These are phyloP conservation scores for Phenganax marumi DNA, from an alignment of 92 coral and sea anemone genomes.

Conservation along the genomic window DNA sequence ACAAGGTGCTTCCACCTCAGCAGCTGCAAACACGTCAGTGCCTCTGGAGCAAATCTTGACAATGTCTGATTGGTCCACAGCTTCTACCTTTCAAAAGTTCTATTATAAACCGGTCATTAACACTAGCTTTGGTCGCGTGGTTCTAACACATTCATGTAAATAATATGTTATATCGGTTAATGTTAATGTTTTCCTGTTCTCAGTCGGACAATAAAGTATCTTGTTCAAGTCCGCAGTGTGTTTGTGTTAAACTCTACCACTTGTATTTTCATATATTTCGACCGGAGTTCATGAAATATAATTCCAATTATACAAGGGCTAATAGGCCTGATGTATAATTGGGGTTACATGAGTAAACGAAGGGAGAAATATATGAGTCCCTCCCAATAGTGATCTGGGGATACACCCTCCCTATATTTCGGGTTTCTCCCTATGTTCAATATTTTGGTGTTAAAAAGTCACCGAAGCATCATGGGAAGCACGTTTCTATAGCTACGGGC, in stretches of 20 bases:
- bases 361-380: too few relatives aligned
- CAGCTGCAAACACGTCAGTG: conserved; percentile 49
- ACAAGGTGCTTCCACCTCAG: conserved; percentile 51
- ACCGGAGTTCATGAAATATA: too few relatives aligned
- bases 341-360: too few relatives aligned
- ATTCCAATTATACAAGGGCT: too few relatives aligned
- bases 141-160: neutral
- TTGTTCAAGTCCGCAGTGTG: neutral
- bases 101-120: conserved; percentile 47
- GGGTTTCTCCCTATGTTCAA: too few relatives aligned
- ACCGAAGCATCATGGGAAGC: neutral
- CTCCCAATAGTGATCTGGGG: too few relatives aligned
- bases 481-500: neutral
- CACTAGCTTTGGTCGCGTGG: conserved; percentile 28
- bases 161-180: neutral
- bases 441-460: conserved; percentile 32
- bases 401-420: too few relatives aligned
- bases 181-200: neutral
- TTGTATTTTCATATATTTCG: too few relatives aligned
- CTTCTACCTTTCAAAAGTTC: conserved; percentile 47
- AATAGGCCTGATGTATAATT: too few relatives aligned
- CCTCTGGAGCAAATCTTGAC: conserved; percentile 38
- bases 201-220: neutral
- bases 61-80: conserved; percentile 61
- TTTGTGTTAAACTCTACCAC: neutral